Percentiles rank a stretch among this genome's conserved stretches.
These are phyloP conservation scores for Otolemur garnettii DNA, from an alignment of 2,113 vertebrate species.

Conservation along the genomic window DNA sequence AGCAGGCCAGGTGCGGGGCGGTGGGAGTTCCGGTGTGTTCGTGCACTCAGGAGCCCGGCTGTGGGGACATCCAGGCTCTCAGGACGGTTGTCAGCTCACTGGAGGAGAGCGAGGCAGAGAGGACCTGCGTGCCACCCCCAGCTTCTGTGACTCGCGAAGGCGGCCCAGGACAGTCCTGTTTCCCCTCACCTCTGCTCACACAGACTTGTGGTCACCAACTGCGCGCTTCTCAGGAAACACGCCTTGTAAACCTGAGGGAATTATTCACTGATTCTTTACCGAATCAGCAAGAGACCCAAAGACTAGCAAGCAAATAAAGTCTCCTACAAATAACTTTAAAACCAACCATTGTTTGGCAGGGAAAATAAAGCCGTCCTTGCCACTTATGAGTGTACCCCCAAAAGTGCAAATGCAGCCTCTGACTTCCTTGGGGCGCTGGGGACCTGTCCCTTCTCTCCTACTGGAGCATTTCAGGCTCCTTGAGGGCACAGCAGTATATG, in stretches of 20 bases:
- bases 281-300: neutral
- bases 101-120: neutral
- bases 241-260: neutral
- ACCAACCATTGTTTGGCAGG: neutral
- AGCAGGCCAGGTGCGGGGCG: too few relatives aligned
- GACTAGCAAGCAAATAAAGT: neutral
- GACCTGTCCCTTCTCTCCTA: too few relatives aligned
- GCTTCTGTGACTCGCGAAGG: neutral
- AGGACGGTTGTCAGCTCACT: neutral
- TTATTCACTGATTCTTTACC: neutral
- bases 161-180: neutral
- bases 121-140: neutral
- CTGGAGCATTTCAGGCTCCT: neutral
- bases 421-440: neutral
- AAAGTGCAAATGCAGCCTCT: neutral
- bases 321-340: neutral
- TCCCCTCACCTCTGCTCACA: neutral
- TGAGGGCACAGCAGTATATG: neutral
- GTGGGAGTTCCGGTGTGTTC: too few relatives aligned
- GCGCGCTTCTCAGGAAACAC: neutral
- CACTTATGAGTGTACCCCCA: neutral
- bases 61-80: neutral
- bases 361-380: neutral
- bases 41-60: neutral
- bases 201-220: neutral